Evolutionary conservation across 2,888 invertebrate species (phyloP).

Genomic region (Chydorus sphaericus): DNA sequence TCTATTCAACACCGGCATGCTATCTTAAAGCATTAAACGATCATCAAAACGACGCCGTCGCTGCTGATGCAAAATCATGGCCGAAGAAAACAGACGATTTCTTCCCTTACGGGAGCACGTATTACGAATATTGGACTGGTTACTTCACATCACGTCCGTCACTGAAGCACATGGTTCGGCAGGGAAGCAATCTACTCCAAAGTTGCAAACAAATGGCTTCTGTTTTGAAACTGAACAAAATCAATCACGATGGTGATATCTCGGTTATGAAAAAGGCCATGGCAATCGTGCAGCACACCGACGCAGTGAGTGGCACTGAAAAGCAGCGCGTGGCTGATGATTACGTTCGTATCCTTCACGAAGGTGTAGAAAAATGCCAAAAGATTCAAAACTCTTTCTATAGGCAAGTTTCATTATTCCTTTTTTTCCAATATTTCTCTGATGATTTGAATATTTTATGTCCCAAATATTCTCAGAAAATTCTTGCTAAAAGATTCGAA

Average conservation of each 20-base stretch:
- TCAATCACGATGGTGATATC: conserved; percentile 40
- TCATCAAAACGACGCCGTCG: too few relatives aligned
- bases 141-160: conserved; percentile 72
- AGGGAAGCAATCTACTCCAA: conserved; percentile 61
- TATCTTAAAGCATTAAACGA: conserved; percentile 65
- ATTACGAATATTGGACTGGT: conserved; percentile 85
- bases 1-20: conserved; percentile 76
- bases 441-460: too few relatives aligned
- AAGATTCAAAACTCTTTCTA: conserved; percentile 39
- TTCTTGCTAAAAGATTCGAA: too few relatives aligned
- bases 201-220: conserved; percentile 58
- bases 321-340: conserved; percentile 76
- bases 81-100: conserved; percentile 69
- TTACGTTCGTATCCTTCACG: conserved; percentile 58
- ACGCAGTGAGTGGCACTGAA: conserved; percentile 76
- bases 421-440: too few relatives aligned
- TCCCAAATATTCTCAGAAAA: too few relatives aligned
- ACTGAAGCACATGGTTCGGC: conserved; percentile 57
- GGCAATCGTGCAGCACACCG: conserved; percentile 64
- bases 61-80: conserved; percentile 45
- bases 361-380: conserved; percentile 47
- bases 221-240: conserved; percentile 35
- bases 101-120: conserved; percentile 78
- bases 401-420: too few relatives aligned
- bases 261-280: conserved; percentile 29